phyloP scores from a whole-genome alignment of 2,113 vertebrate species.

The Aleadryas rufinucha region DNA sequence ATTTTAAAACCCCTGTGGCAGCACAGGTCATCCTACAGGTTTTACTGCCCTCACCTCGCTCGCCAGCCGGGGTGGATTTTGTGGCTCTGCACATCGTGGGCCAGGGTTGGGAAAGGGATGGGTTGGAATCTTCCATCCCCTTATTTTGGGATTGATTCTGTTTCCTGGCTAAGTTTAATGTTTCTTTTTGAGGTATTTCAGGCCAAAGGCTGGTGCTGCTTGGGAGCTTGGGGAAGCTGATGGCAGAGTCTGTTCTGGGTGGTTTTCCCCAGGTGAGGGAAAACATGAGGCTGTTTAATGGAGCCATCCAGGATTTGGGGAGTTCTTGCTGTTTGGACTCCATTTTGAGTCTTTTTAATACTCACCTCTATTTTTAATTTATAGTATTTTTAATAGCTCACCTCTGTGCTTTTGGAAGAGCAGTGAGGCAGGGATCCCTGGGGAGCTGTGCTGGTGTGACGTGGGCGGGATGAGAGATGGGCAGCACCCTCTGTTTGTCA shows the following conservation, averaged over 20 bases:
- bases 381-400: neutral
- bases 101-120: neutral
- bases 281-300: neutral
- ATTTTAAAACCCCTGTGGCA: neutral
- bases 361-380: no score
- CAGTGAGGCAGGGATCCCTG: neutral
- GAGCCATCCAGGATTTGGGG: neutral
- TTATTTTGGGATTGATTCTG: neutral
- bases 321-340: neutral
- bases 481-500: fast-evolving
- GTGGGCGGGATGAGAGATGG: neutral
- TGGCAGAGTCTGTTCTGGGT: neutral
- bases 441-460: neutral
- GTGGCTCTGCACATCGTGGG: neutral
- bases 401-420: neutral
- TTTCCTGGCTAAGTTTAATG: neutral
- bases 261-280: neutral
- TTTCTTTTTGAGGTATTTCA: neutral
- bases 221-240: neutral
- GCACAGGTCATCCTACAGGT: neutral
- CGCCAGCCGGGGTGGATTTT: fast-evolving
- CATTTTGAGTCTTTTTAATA: neutral
- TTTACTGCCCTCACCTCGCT: fast-evolving
- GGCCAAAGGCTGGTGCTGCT: neutral
- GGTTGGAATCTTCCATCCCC: neutral